Conservation (phyloP, 2,113 vertebrate species). For the Calidris pugnax region DNA sequence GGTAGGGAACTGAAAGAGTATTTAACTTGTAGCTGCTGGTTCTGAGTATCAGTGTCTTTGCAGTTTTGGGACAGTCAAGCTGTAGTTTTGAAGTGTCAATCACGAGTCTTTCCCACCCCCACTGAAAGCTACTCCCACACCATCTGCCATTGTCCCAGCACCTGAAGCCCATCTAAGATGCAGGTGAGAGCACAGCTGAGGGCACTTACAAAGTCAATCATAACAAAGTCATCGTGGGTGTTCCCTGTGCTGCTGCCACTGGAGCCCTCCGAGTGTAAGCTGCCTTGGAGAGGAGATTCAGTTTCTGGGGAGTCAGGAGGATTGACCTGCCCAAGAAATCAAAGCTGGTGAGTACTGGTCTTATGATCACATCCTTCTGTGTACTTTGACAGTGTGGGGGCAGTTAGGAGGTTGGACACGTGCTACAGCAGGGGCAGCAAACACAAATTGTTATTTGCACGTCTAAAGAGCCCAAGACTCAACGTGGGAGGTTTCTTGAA, state of each 20-base stretch:
- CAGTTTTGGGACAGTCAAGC: background rate
- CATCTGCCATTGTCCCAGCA: background rate
- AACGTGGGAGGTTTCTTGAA: background rate
- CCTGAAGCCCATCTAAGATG: background rate
- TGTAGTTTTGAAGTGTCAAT: background rate
- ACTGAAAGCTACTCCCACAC: background rate
- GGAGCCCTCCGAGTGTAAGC: conserved; percentile 90
- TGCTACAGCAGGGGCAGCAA: background rate
- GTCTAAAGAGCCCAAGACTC: background rate
- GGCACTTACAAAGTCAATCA: conserved; percentile 93
- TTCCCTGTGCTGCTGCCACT: conserved; percentile 84
- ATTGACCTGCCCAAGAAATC: conserved; percentile 81
- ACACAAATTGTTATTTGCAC: background rate
- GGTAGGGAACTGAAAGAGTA: background rate
- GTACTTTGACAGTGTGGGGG: background rate
- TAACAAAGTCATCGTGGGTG: conserved; percentile 94
- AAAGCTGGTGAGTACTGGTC: background rate
- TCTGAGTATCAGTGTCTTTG: background rate
- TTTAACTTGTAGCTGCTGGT: background rate
- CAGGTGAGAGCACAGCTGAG: background rate
- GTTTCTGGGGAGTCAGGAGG: conserved; percentile 88
- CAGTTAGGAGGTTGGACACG: background rate
- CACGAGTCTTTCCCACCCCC: background rate
- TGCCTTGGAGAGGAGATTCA: conserved; percentile 89
- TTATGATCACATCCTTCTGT: background rate